Percentiles rank a stretch among this genome's conserved stretches.
Evolutionary conservation across 2,797 vertebrate genomes (phyloP).

Genomic region (Staurois parvus): DNA sequence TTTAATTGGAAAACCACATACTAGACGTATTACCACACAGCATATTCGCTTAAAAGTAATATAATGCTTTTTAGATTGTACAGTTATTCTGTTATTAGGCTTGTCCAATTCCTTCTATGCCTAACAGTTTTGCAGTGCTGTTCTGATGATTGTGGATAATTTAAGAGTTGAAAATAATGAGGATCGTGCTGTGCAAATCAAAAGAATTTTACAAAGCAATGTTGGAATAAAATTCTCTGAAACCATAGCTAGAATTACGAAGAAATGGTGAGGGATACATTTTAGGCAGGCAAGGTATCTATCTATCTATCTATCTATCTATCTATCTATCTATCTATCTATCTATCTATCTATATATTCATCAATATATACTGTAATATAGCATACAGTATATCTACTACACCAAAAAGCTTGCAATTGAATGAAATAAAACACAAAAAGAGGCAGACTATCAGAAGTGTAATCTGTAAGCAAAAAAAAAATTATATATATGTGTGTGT

Average conservation of each 20-base stretch:
- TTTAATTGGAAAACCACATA: slow-evolving; percentile 54
- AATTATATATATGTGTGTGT: too few species aligned
- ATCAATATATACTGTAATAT: not conserved
- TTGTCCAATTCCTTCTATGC: slow-evolving; percentile 52
- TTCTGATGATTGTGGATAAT: slow-evolving; percentile 59
- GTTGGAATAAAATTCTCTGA: slow-evolving; percentile 39
- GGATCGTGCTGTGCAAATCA: slow-evolving; percentile 58
- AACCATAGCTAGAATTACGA: slow-evolving; percentile 23
- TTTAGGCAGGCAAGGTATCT: slow-evolving; percentile 4
- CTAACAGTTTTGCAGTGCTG: slow-evolving; percentile 53
- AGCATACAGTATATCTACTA: too few species aligned
- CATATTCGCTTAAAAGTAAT: slow-evolving; percentile 52
- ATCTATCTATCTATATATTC: not conserved
- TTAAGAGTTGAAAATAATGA: slow-evolving; percentile 58
- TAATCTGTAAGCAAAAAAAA: too few species aligned
- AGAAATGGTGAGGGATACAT: not conserved
- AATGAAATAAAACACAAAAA: too few species aligned
- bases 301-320: not conserved
- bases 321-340: not conserved
- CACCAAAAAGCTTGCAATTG: too few species aligned
- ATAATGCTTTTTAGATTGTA: slow-evolving; percentile 49
- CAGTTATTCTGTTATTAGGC: slow-evolving; percentile 56
- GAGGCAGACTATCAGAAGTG: too few species aligned
- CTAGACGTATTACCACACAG: slow-evolving; percentile 41
- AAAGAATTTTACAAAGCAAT: slow-evolving; percentile 55